These are phyloP conservation scores for Rhizomys pruinosus DNA, from an alignment of 2,113 vertebrate species.

Conservation along the genomic window DNA sequence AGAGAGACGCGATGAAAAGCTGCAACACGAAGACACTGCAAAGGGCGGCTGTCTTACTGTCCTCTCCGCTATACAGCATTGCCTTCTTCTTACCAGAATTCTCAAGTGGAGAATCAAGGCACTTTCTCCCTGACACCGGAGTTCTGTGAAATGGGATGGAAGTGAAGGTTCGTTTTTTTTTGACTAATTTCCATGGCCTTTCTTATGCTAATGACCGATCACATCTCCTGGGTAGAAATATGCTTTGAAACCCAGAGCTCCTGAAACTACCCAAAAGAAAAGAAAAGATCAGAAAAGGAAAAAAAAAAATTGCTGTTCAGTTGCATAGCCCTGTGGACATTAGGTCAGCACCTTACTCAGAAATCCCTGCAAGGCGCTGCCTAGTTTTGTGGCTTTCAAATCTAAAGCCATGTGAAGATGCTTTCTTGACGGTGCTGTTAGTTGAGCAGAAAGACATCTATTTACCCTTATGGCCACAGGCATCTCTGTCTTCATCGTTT, in stretches of 20 bases:
- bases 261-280: neutral
- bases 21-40: neutral
- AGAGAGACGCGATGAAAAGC: neutral
- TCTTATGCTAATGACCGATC: neutral
- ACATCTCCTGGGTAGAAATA: neutral
- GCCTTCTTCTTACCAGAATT: slow-evolving; percentile 23
- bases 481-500: neutral
- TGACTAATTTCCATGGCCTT: neutral
- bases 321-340: neutral
- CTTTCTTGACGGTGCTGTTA: neutral
- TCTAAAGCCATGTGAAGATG: neutral
- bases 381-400: neutral
- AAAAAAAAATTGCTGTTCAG: neutral
- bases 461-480: neutral
- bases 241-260: neutral
- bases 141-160: slow-evolving; percentile 36
- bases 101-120: neutral
- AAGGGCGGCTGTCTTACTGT: accelerated
- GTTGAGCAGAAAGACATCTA: neutral
- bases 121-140: neutral
- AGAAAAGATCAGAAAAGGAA: too few species aligned
- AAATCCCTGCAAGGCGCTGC: neutral
- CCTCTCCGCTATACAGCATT: neutral
- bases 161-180: neutral
- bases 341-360: neutral